Evolutionary conservation across 2,888 invertebrate genomes (phyloP), one percentile per base, ranked within the genome.

Genomic region (Drosophila imparisetae): DNA sequence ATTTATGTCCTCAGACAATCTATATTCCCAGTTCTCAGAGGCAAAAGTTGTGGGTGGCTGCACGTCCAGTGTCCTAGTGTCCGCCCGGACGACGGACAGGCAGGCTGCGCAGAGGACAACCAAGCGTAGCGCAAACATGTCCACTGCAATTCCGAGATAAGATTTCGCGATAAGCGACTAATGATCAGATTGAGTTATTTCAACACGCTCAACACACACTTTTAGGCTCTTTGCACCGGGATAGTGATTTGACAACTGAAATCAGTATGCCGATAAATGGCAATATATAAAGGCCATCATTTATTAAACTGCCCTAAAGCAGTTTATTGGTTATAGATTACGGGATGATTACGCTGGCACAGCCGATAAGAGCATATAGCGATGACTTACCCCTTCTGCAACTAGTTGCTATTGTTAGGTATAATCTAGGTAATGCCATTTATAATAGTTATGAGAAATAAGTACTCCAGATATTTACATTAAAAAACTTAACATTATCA

Each of bases 1-100:
- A 2, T 66, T 68, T 0, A 95, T 93, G 0, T 89, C 92, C 3
- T 53, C 38, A 6, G 89, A 75, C 15, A 93, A 72, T 32, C 92
- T 88, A 50, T 92, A 93, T 3, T 91, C 78, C 7, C 52, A 59
- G 15, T 64, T 54, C 13, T 65, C 78, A 2, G 80, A 57, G 11
- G 69, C 89, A n/a, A 42, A 50, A 1, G 78, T 73, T 4, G 55
- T 38, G 0, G 80, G 75, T 1, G 67, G 67, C 30, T 71, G 60
- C 27, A 78, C 48, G 0, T 65, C 38, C 36, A 78, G 55, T 30
- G 36, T 66, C 18, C 55, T 58, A 7, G 75, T 74, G 15, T 72
- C 81, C 6, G 89, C 80, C 4, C 75, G 57, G 11, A 74, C 78
- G 29, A 78, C 50, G 29, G 81, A 75, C 27, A 91, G 36, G 36